phyloP scores from a whole-genome alignment of 2,888 invertebrate species.

The Petrolisthes cinctipes region DNA sequence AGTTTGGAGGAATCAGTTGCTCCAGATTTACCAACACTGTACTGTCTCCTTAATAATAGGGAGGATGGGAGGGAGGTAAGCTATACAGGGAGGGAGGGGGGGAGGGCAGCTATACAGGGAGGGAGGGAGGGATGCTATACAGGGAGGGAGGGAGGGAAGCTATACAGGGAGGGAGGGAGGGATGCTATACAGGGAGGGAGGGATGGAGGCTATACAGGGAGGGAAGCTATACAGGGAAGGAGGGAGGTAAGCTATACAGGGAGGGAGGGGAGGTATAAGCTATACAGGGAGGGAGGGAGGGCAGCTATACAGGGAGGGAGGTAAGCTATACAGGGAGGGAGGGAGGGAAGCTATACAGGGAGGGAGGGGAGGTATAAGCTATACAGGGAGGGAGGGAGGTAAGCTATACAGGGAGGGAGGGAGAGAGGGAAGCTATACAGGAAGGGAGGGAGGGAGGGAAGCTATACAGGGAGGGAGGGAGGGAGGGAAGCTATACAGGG shows the following conservation, averaged over 20 bases:
- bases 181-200: not conserved
- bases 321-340: not conserved
- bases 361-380: not conserved
- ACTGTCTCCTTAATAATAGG: too few species aligned
- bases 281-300: not conserved
- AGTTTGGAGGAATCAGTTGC: too few species aligned
- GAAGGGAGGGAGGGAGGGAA: not conserved
- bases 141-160: not conserved
- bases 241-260: not conserved
- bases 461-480: not conserved
- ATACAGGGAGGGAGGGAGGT: not conserved
- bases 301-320: not conserved
- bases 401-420: not conserved
- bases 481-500: not conserved
- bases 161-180: not conserved
- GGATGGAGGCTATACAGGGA: not conserved
- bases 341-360: not conserved
- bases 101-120: not conserved
- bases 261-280: not conserved
- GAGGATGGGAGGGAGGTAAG: not conserved
- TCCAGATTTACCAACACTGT: too few species aligned
- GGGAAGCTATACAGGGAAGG: not conserved
- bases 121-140: not conserved
- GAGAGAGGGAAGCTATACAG: not conserved
- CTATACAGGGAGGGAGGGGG: not conserved